Evolutionary conservation across 2,113 vertebrate genomes (phyloP).

Genomic region (Archilochus colubris): DNA sequence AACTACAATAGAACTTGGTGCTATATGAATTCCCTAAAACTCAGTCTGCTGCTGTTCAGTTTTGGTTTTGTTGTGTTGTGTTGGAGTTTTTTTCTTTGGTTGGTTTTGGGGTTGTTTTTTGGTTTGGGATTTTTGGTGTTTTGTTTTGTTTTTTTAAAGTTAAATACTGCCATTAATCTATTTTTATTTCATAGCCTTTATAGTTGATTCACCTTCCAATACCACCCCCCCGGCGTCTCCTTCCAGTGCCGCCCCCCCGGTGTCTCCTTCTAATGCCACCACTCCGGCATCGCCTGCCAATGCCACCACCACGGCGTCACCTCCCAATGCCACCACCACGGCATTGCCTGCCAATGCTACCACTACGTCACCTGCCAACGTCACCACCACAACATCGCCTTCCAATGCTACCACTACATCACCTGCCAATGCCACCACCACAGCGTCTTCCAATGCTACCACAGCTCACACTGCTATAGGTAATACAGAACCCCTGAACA

Average conservation of each 20-base stretch:
- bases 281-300: background rate
- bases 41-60: background rate
- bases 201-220: background rate
- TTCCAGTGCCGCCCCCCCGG: background rate
- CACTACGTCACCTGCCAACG: too few relatives aligned
- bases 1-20: background rate
- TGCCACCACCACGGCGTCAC: background rate
- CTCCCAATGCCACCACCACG: too few relatives aligned
- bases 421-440: accelerated
- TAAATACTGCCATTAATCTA: background rate
- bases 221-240: background rate
- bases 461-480: slow-evolving; percentile 33
- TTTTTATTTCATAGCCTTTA: background rate
- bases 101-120: background rate
- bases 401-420: background rate
- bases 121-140: background rate
- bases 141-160: background rate
- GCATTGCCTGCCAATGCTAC: background rate
- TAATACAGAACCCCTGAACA: background rate
- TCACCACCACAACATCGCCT: background rate
- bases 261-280: background rate
- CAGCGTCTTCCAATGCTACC: background rate
- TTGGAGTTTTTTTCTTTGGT: too few relatives aligned
- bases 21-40: background rate
- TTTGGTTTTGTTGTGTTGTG: background rate